Conservation (phyloP, 2,888 invertebrate genomes). For the Calameuta idolon region DNA sequence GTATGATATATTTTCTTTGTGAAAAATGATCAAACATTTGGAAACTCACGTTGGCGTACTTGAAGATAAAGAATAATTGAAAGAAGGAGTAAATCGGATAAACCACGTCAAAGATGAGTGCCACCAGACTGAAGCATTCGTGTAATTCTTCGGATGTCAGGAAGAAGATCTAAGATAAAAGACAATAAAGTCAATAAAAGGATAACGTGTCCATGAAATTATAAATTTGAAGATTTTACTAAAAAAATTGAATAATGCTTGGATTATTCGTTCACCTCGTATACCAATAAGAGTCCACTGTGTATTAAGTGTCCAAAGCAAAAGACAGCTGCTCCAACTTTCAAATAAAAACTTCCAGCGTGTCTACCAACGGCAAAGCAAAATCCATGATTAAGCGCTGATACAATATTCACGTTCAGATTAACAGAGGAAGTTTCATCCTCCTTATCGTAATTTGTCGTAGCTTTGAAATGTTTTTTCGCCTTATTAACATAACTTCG, state of each 20-base stretch:
- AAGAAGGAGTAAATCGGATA: slow-evolving; percentile 81
- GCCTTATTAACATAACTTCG: slow-evolving; percentile 70
- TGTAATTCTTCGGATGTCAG: slow-evolving; percentile 70
- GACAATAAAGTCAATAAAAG: background rate
- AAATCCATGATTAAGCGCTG: slow-evolving; percentile 68
- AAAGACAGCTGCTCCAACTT: slow-evolving; percentile 82
- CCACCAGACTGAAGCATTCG: slow-evolving; percentile 73
- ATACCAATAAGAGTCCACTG: slow-evolving; percentile 76
- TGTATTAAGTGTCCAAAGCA: slow-evolving; percentile 84
- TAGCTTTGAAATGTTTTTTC: slow-evolving; percentile 48
- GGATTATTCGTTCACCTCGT: slow-evolving; percentile 45
- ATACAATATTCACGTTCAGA: slow-evolving; percentile 12
- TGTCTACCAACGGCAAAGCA: slow-evolving; percentile 78
- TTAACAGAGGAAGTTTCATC: slow-evolving; percentile 15
- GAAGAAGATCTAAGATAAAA: slow-evolving; percentile 71
- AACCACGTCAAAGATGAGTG: slow-evolving; percentile 75
- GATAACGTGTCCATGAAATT: background rate
- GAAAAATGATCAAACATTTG: background rate
- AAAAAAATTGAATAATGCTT: background rate
- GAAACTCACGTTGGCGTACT: slow-evolving; percentile 81
- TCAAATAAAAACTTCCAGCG: slow-evolving; percentile 80
- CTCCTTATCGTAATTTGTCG: slow-evolving; percentile 24
- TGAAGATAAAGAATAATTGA: slow-evolving; percentile 83
- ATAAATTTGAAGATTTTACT: background rate
- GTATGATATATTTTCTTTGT: background rate